These are phyloP conservation scores for Pycnonotus jocosus DNA, from an alignment of 2,113 vertebrate genomes.

Conservation along the genomic window DNA sequence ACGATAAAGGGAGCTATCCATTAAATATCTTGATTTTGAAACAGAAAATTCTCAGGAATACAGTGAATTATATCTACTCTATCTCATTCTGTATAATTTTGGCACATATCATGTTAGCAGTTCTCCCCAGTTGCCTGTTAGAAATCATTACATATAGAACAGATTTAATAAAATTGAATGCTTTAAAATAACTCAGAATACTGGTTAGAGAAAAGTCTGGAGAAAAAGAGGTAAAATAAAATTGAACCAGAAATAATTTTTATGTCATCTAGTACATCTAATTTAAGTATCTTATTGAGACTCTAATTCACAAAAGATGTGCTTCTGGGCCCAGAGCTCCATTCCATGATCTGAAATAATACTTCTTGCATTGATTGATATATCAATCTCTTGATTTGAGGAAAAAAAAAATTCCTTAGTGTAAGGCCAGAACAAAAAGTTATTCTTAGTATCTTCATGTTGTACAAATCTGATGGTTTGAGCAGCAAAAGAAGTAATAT, in stretches of 20 bases:
- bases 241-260: background rate
- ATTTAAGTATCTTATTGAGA: background rate
- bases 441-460: background rate
- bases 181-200: background rate
- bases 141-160: background rate
- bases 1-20: background rate
- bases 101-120: background rate
- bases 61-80: background rate
- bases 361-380: background rate
- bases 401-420: background rate
- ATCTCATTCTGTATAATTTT: background rate
- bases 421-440: background rate
- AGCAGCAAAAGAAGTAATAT: background rate
- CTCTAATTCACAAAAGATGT: background rate
- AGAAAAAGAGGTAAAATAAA: background rate
- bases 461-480: background rate
- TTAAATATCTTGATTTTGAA: background rate
- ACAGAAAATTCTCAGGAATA: background rate
- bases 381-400: background rate
- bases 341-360: background rate
- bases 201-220: background rate
- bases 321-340: background rate
- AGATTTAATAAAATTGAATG: background rate
- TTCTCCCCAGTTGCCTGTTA: background rate
- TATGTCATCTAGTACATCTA: background rate